Percentiles rank a stretch among this genome's conserved stretches.
Evolutionary conservation across 92 coral and sea anemone species (phyloP).

Genomic region (Zoanthus solanderi): DNA sequence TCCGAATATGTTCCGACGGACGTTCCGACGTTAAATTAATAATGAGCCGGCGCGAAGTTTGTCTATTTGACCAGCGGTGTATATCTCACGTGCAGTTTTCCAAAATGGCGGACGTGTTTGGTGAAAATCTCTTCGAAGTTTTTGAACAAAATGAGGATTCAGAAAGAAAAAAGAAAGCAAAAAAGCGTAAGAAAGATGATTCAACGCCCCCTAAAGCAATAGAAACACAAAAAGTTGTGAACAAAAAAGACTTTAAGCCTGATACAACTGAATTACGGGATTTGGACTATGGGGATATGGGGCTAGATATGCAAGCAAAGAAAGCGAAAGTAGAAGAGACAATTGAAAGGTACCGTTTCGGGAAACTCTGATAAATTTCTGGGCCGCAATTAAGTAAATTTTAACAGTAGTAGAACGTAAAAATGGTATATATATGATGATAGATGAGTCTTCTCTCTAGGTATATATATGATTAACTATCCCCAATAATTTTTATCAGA

Average conservation of each 20-base stretch:
- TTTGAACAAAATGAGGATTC: slow-evolving; percentile 75
- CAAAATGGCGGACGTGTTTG: slow-evolving; percentile 92
- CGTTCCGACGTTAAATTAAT: background rate
- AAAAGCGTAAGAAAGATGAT: slow-evolving; percentile 56
- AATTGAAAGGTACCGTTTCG: slow-evolving; percentile 61
- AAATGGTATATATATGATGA: too few relatives aligned
- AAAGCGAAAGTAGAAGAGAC: slow-evolving; percentile 80
- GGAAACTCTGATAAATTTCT: background rate
- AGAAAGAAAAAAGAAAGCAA: slow-evolving; percentile 53
- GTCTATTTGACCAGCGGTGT: slow-evolving; percentile 27
- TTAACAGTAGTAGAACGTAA: too few relatives aligned
- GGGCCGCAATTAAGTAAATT: too few relatives aligned
- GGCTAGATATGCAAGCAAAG: slow-evolving; percentile 47
- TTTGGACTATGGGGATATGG: slow-evolving; percentile 32
- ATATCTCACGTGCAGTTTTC: slow-evolving; percentile 13
- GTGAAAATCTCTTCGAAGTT: slow-evolving; percentile 88
- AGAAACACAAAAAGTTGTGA: slow-evolving; percentile 44
- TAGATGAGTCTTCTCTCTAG: too few relatives aligned
- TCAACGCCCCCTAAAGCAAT: slow-evolving; percentile 59
- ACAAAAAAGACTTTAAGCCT: slow-evolving; percentile 74
- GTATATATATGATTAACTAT: too few relatives aligned
- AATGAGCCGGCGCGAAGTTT: slow-evolving; percentile 13
- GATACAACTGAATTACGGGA: slow-evolving; percentile 59
- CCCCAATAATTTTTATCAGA: too few relatives aligned
- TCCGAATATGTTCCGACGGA: background rate